Conservation (phyloP, 2,797 vertebrate genomes). For the Phoebastria nigripes region DNA sequence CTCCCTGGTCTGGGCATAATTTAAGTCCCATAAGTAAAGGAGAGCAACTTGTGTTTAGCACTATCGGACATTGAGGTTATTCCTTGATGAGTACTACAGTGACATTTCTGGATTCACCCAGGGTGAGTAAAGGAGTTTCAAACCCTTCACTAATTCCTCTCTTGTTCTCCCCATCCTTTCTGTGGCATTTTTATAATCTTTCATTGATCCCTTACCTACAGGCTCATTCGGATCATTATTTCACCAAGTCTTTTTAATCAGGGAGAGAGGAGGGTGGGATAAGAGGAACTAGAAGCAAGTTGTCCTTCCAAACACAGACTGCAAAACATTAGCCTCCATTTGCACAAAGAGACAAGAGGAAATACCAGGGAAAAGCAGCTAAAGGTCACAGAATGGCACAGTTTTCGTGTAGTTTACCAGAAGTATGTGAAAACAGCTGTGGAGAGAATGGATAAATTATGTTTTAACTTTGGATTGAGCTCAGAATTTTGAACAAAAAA, state of each 20-base stretch:
- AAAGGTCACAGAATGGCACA: constrained; percentile 39
- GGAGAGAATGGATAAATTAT: constrained; percentile 19
- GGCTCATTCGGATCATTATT: neutral
- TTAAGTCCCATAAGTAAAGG: neutral
- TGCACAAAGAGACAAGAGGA: constrained; percentile 35
- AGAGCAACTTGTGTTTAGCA: neutral
- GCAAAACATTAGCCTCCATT: constrained; percentile 13
- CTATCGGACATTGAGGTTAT: neutral
- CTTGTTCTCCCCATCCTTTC: neutral
- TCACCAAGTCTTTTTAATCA: neutral
- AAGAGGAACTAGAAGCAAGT: neutral
- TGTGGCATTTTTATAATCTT: neutral
- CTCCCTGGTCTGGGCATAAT: neutral
- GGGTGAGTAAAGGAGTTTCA: neutral
- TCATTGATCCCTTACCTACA: neutral
- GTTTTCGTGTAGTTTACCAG: constrained; percentile 8
- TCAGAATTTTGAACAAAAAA: constrained; percentile 1
- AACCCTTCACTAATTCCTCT: neutral
- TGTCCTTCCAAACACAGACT: neutral
- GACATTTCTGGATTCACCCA: neutral
- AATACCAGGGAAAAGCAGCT: constrained; percentile 41
- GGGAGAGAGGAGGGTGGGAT: neutral
- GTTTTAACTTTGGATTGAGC: constrained; percentile 31
- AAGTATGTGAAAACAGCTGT: constrained; percentile 28
- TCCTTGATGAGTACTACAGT: neutral